Evolutionary conservation across 2,888 invertebrate species (phyloP).

Genomic region (Candidula unifasciata): DNA sequence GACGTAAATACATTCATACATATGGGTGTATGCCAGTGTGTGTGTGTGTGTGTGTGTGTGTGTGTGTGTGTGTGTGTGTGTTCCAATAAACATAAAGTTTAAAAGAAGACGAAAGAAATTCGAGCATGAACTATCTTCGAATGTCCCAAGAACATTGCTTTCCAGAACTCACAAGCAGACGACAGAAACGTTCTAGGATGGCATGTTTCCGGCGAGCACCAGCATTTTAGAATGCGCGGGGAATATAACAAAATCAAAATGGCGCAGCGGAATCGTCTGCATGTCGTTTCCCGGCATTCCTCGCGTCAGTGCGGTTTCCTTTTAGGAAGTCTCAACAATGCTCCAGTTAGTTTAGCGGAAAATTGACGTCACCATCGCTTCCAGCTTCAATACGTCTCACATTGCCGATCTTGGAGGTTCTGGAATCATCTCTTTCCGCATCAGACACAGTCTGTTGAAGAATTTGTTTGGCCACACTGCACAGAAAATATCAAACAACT

Average conservation of each 20-base stretch:
- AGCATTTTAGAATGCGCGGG: not conserved
- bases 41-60: no score
- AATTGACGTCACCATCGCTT: constrained; percentile 15
- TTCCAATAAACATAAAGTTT: no score
- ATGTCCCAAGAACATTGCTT: no score
- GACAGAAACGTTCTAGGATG: no score
- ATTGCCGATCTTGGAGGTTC: not conserved
- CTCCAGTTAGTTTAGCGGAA: constrained; percentile 2
- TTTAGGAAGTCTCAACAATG: not conserved
- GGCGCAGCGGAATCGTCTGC: constrained; percentile 1
- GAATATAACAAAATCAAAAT: constrained; percentile 27
- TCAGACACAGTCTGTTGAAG: not conserved
- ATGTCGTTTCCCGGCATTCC: constrained; percentile 27
- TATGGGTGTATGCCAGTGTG: no score
- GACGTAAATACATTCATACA: no score
- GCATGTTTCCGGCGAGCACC: no score
- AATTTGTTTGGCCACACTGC: not conserved
- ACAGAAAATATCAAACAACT: not conserved
- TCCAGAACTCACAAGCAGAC: no score
- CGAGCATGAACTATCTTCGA: no score
- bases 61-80: no score
- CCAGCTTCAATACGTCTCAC: not conserved
- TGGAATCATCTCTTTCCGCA: not conserved
- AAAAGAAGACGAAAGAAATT: no score
- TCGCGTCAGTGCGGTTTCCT: not conserved